phyloP scores from a whole-genome alignment of 1,140 invertebrate genomes.

The Mercenaria mercenaria region DNA sequence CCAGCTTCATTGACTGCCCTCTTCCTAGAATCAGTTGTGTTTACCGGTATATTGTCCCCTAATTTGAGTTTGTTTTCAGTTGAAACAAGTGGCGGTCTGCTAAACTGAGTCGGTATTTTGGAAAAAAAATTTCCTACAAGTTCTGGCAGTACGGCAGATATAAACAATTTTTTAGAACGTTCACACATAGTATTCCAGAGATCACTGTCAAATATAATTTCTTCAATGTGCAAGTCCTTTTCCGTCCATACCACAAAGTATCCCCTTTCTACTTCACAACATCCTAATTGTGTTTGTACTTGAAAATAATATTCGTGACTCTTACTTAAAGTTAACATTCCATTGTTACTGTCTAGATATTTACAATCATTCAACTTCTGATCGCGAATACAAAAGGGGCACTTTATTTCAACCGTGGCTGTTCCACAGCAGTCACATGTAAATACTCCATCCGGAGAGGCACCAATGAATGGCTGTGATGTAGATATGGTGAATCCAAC shows the following conservation, averaged over 20 bases:
- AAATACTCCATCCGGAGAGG: slow-evolving; percentile 71
- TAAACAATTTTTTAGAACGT: not conserved
- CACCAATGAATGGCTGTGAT: slow-evolving; percentile 65
- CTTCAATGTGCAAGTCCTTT: slow-evolving; percentile 33
- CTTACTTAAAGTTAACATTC: not conserved
- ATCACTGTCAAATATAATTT: not conserved
- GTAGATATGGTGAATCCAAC: slow-evolving; percentile 51
- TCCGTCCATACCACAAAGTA: slow-evolving; percentile 61
- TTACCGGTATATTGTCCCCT: not conserved
- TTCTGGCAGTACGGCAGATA: not conserved
- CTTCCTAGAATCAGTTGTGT: not conserved
- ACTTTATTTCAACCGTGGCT: slow-evolving; percentile 40
- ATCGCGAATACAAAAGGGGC: slow-evolving; percentile 29
- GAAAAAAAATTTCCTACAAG: slow-evolving; percentile 32
- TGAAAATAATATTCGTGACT: slow-evolving; percentile 64
- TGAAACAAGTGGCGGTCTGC: not conserved
- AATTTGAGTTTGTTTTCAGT: not conserved
- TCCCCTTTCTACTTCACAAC: not conserved
- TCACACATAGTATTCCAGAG: not conserved
- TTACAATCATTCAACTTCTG: not conserved
- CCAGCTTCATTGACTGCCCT: not conserved
- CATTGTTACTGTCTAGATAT: not conserved
- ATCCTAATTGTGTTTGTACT: slow-evolving; percentile 47
- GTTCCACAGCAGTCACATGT: slow-evolving; percentile 58
- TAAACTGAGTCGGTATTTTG: not conserved